Conservation (phyloP, 2,797 vertebrate species). For the Forpus xanthops region DNA sequence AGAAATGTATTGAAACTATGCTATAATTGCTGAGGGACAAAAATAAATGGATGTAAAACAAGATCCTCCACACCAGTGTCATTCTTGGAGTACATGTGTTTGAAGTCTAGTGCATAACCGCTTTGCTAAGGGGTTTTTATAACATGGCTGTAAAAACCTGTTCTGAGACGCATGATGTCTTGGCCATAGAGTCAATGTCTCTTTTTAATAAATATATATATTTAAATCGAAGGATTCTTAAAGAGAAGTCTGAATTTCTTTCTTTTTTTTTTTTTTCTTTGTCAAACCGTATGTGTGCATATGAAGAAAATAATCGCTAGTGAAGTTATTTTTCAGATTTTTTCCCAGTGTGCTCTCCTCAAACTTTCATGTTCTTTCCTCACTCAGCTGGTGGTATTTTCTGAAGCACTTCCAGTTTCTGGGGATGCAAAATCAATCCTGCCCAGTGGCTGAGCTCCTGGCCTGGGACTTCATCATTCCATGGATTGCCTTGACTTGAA, state of each 20-base stretch:
- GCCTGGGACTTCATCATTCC: neutral
- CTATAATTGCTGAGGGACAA: constrained; percentile 74
- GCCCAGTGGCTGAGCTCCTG: neutral
- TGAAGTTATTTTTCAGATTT: neutral
- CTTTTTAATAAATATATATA: constrained; percentile 68
- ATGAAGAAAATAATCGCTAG: neutral
- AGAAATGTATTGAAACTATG: constrained; percentile 72
- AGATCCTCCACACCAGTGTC: constrained; percentile 73
- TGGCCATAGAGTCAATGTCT: constrained; percentile 54
- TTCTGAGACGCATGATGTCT: constrained; percentile 62
- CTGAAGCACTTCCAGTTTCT: neutral
- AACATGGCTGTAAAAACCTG: constrained; percentile 62
- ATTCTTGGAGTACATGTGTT: constrained; percentile 74
- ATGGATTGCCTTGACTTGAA: neutral
- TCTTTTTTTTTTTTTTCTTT: neutral
- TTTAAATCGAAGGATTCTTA: constrained; percentile 61
- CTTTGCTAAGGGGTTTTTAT: constrained; percentile 65
- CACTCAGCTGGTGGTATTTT: neutral
- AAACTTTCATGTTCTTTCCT: neutral
- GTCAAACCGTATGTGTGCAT: neutral
- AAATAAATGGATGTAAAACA: constrained; percentile 77
- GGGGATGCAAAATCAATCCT: neutral
- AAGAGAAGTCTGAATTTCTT: constrained; percentile 45
- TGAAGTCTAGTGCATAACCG: constrained; percentile 64
- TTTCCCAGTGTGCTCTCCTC: neutral